Percentiles rank a stretch among this genome's conserved stretches.
These are phyloP conservation scores for Morelia viridis DNA, from an alignment of 2,797 vertebrate genomes.

Conservation along the genomic window DNA sequence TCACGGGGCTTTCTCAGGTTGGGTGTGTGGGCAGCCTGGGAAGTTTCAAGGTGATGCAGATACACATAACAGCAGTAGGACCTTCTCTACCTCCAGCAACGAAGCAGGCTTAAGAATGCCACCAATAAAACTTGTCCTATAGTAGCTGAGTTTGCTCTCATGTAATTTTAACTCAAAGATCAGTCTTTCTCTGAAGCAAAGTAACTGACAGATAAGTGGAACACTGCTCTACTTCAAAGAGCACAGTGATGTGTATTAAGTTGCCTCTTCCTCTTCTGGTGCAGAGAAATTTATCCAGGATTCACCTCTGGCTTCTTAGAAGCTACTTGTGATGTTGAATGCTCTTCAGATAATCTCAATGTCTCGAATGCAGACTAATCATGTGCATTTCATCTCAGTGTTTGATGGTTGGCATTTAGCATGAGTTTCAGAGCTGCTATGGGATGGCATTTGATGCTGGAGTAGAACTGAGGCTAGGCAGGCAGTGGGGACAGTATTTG, in stretches of 20 bases:
- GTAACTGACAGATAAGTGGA: background rate
- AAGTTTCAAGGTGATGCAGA: background rate
- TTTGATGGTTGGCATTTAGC: background rate
- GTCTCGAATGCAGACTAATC: background rate
- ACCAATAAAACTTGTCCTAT: background rate
- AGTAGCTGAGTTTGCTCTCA: background rate
- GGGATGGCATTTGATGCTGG: background rate
- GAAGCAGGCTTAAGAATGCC: background rate
- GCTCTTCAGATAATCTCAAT: background rate
- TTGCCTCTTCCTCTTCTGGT: background rate
- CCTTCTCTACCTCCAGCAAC: background rate
- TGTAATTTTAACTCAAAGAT: background rate
- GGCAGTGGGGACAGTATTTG: background rate
- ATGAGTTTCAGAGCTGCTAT: background rate
- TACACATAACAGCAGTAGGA: background rate
- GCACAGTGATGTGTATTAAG: background rate
- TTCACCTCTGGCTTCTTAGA: background rate
- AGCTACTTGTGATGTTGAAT: background rate
- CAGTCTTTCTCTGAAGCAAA: background rate
- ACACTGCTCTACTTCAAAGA: background rate
- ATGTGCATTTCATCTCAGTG: background rate
- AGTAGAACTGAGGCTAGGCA: background rate
- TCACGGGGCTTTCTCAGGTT: background rate
- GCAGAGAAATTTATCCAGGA: background rate
- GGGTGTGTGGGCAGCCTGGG: background rate